Percentiles rank a stretch among this genome's conserved stretches.
These are phyloP conservation scores for Aphidius ervi DNA, from an alignment of 1,140 invertebrate species.

Conservation along the genomic window DNA sequence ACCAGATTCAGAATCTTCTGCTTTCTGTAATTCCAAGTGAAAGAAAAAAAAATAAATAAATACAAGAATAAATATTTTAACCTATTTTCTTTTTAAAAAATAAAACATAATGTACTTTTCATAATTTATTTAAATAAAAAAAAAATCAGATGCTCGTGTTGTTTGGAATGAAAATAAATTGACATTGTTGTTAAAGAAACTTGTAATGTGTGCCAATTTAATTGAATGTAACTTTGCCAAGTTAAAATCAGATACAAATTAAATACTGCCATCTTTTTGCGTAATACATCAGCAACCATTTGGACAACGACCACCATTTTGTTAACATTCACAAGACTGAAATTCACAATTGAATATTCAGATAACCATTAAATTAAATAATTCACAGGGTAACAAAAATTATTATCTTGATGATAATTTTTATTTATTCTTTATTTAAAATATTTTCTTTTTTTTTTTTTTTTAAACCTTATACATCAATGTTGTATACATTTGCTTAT, in stretches of 20 bases:
- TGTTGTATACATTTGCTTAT: background rate
- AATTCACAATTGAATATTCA: no score
- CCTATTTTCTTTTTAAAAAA: background rate
- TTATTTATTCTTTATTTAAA: background rate
- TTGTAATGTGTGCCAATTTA: no score
- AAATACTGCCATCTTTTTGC: no score
- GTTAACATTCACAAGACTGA: no score
- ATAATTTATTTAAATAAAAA: background rate
- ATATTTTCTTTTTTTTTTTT: slow-evolving; percentile 7
- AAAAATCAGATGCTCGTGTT: slow-evolving; percentile 27
- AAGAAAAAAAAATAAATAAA: slow-evolving; percentile 9
- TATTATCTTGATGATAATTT: background rate
- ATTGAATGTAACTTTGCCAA: background rate
- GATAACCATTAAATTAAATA: no score
- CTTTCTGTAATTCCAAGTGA: slow-evolving; percentile 52
- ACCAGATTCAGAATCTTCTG: slow-evolving; percentile 59
- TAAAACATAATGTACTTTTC: background rate
- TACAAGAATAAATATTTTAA: background rate
- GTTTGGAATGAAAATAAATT: slow-evolving; percentile 34
- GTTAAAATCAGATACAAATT: no score
- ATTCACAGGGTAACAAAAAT: no score
- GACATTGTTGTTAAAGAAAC: background rate
- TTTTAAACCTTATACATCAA: slow-evolving; percentile 8
- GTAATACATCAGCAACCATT: no score
- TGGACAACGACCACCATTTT: no score